phyloP scores from a whole-genome alignment of 2,797 vertebrate genomes.

The Oceanodroma leucorhoa region DNA sequence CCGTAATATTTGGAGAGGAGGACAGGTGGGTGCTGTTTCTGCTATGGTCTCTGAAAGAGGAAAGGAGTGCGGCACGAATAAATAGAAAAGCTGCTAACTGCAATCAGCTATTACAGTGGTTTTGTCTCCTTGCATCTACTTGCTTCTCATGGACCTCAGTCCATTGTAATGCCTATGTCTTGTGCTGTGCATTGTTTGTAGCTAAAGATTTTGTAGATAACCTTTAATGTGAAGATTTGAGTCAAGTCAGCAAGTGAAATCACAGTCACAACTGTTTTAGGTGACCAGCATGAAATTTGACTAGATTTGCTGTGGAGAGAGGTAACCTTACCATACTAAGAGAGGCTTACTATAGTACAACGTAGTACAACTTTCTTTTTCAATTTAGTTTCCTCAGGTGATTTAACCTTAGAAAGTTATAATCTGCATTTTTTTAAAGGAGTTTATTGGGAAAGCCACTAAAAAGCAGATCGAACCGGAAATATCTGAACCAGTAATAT shows the following conservation, averaged over 20 bases:
- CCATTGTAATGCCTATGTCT: fast-evolving
- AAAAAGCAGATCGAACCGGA: neutral
- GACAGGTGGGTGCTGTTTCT: neutral
- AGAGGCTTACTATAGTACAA: neutral
- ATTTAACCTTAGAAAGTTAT: neutral
- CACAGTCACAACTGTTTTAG: neutral
- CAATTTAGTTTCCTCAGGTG: neutral
- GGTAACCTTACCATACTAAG: neutral
- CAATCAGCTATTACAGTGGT: neutral
- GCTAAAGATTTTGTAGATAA: neutral
- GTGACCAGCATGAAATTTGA: neutral
- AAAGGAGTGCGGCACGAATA: neutral
- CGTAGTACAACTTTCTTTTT: neutral
- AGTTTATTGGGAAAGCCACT: neutral
- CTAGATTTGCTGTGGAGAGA: neutral
- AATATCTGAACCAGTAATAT: neutral
- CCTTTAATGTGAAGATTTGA: neutral
- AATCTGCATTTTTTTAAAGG: neutral
- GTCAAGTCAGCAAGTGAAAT: neutral
- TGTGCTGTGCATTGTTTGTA: fast-evolving
- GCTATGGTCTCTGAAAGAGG: neutral
- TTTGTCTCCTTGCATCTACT: neutral
- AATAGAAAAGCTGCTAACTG: neutral
- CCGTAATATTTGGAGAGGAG: neutral
- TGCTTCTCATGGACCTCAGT: neutral